These are phyloP conservation scores for Chloropsis cyanopogon DNA, from an alignment of 2,113 vertebrate species.

Conservation along the genomic window DNA sequence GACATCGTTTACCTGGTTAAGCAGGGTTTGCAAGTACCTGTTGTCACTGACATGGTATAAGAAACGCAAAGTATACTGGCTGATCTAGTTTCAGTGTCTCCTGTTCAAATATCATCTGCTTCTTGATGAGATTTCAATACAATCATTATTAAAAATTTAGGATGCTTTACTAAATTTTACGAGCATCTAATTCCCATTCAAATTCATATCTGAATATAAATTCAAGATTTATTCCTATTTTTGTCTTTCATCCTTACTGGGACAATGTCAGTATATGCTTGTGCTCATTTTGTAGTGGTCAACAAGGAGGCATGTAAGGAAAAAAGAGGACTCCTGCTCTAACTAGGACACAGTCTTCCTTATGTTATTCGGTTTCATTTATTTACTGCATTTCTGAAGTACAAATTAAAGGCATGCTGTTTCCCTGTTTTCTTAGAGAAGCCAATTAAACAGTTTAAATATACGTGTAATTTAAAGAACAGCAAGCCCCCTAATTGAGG, in stretches of 20 bases:
- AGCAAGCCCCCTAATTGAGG: neutral
- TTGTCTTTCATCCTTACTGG: neutral
- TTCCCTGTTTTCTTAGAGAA: neutral
- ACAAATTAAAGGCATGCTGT: neutral
- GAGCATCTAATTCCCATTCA: neutral
- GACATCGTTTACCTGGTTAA: neutral
- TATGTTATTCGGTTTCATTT: neutral
- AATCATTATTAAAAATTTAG: neutral
- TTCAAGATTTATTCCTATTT: neutral
- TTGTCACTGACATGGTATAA: neutral
- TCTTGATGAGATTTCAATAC: neutral
- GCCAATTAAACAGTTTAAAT: neutral
- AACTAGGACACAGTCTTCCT: neutral
- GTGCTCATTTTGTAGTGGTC: neutral
- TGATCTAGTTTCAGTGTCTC: neutral
- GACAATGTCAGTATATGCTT: neutral
- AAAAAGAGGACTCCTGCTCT: neutral
- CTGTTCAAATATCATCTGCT: neutral
- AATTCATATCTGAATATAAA: neutral
- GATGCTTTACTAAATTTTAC: neutral
- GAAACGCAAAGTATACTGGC: neutral
- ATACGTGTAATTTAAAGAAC: neutral
- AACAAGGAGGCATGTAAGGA: neutral
- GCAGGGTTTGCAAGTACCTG: neutral
- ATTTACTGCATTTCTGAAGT: neutral